Conservation (phyloP, 2,888 invertebrate species). For the Biston stratarius region DNA sequence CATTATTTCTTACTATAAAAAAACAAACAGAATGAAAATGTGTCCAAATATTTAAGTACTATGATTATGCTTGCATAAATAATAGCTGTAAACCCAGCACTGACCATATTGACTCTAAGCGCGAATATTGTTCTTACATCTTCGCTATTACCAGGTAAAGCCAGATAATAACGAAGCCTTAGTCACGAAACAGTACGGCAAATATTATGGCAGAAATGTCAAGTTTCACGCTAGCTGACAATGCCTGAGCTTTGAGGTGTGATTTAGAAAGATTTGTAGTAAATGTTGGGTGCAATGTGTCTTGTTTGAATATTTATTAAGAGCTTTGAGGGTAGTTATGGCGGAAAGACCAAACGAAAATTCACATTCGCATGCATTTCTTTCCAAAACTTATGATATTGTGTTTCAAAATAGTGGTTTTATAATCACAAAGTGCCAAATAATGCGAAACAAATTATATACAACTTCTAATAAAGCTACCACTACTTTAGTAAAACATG, state of each 20-base stretch:
- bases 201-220: constrained; percentile 55
- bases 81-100: constrained; percentile 50
- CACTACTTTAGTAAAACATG: too few species aligned
- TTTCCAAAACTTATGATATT: too few species aligned
- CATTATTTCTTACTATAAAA: too few species aligned
- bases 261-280: constrained; percentile 38
- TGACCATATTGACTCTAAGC: constrained; percentile 58
- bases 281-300: constrained; percentile 30
- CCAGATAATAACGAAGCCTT: constrained; percentile 49
- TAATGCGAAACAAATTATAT: too few species aligned
- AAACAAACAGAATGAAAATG: too few species aligned
- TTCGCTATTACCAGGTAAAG: constrained; percentile 46
- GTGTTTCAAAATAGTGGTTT: too few species aligned
- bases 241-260: constrained; percentile 29
- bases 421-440: too few species aligned
- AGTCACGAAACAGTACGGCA: constrained; percentile 56
- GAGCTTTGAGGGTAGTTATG: neutral
- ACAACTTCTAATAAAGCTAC: too few species aligned
- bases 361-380: too few species aligned
- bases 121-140: constrained; percentile 58
- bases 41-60: constrained; percentile 6
- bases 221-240: constrained; percentile 47
- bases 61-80: constrained; percentile 71
- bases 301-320: constrained; percentile 20
- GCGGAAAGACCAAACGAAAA: too few species aligned